phyloP scores from a whole-genome alignment of 1,140 invertebrate species.

The Holotrichia oblita region DNA sequence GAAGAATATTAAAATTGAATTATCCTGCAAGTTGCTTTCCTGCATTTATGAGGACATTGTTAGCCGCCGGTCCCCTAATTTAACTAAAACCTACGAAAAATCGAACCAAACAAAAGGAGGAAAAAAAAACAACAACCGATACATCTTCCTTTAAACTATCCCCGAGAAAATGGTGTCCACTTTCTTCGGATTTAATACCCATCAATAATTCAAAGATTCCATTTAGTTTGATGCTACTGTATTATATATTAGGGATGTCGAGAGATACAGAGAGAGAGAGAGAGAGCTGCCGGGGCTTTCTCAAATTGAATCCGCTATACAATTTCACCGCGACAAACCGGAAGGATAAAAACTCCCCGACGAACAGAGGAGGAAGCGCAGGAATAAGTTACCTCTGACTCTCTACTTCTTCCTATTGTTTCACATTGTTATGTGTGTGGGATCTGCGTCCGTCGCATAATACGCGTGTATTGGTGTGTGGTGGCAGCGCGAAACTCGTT shows the following conservation, averaged over 20 bases:
- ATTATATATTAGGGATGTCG: slow-evolving; percentile 12
- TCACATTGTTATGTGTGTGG: neutral
- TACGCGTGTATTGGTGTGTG: too few species aligned
- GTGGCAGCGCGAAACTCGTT: neutral
- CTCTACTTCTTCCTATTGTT: neutral
- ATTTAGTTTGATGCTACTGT: neutral
- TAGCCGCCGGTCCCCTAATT: too few species aligned
- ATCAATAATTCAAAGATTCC: slow-evolving; percentile 14
- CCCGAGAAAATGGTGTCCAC: too few species aligned
- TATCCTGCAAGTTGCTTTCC: too few species aligned
- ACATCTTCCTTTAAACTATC: too few species aligned
- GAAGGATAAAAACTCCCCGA: slow-evolving; percentile 3
- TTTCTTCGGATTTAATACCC: neutral
- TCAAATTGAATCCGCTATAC: slow-evolving; percentile 1
- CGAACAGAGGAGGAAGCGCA: neutral
- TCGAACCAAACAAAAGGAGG: too few species aligned
- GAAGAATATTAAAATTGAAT: too few species aligned
- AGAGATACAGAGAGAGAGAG: too few species aligned
- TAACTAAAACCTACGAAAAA: too few species aligned
- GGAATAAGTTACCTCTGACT: neutral
- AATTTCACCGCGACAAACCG: slow-evolving; percentile 5
- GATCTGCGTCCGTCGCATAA: neutral
- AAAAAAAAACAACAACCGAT: too few species aligned
- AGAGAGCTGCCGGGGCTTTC: neutral
- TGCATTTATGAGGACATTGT: too few species aligned